Base-by-base conservation (phyloP, 2,113 vertebrate genomes). In the Micronycteris hirsuta region DNA sequence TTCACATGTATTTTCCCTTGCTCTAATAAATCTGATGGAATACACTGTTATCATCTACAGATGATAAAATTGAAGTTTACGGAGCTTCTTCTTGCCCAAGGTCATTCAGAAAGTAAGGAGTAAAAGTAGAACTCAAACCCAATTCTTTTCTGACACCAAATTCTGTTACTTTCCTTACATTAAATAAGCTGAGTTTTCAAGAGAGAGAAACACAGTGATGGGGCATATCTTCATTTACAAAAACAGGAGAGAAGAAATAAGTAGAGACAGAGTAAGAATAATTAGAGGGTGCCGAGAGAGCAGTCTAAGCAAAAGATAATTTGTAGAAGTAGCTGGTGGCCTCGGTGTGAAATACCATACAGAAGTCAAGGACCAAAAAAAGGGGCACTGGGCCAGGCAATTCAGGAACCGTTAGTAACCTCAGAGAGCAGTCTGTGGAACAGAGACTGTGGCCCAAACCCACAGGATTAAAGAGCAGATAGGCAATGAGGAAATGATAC, bases 231-330 rank as follows among this genome's bases (percentile, higher is more conserved):
- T 88, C 33, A 78, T 56, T 94, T 83, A 95, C 13, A 94, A 74
- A 85, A 43, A 20, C 3, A 68, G 52, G 5, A 24, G 31, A 36
- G 2, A 49, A 52, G 14, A 71, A 93, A 49, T 56, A 52, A 81
- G n/a, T 68, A 94, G 2, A 86, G 52, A 93, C 33, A 89, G 15
- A 93, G 61, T 54, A 78, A 91, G 36, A 95, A 89, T 36, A 86
- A 92, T 47, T 45, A 73, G 28, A n/a, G 7, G 31, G 17, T 87
- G 16, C 33, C 87, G 28, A 92, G 28, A 80, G 7, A 92, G 33
- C 24, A 95, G 78, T 71, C 38, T 80, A 86, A 89, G 56, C n/a
- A 94, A 84, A 80, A 94, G 49, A 80, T 61, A 28, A 63, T 65
- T 89, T 94, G 49, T 49, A 41, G 31, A 93, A 89, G 43, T n/a